These are phyloP conservation scores for Cryptotis parvus DNA, from an alignment of 2,113 vertebrate species.

Conservation along the genomic window DNA sequence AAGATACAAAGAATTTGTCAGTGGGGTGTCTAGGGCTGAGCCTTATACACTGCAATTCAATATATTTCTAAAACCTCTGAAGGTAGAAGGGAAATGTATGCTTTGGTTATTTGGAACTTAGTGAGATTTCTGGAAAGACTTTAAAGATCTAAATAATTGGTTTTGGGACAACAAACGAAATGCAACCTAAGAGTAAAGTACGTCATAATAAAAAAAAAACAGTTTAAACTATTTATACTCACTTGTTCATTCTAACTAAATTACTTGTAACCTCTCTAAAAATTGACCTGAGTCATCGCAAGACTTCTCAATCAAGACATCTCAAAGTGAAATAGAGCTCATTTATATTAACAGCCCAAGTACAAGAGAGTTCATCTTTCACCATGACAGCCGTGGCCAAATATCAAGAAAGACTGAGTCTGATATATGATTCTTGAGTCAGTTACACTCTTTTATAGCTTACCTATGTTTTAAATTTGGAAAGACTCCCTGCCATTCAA, in stretches of 20 bases:
- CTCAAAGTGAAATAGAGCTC: conserved; percentile 54
- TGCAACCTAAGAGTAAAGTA: conserved; percentile 63
- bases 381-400: conserved; percentile 34
- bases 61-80: conserved; percentile 27
- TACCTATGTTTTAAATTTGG: not conserved
- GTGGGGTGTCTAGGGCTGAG: not conserved
- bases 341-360: conserved; percentile 62
- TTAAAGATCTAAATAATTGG: conserved; percentile 55
- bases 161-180: conserved; percentile 63
- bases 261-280: conserved; percentile 71
- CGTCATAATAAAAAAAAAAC: conserved; percentile 48
- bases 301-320: conserved; percentile 66
- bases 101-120: conserved; percentile 44
- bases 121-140: conserved; percentile 49
- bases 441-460: not conserved
- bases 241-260: conserved; percentile 71
- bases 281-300: conserved; percentile 66
- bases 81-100: conserved; percentile 37
- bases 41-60: conserved; percentile 12
- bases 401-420: not conserved
- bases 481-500: not conserved
- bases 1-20: conserved; percentile 56
- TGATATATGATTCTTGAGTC: not conserved
- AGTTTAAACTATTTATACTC: conserved; percentile 67
- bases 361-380: conserved; percentile 60